Evolutionary conservation across 2,797 vertebrate species (phyloP).

Genomic region (Serranus cabrilla): DNA sequence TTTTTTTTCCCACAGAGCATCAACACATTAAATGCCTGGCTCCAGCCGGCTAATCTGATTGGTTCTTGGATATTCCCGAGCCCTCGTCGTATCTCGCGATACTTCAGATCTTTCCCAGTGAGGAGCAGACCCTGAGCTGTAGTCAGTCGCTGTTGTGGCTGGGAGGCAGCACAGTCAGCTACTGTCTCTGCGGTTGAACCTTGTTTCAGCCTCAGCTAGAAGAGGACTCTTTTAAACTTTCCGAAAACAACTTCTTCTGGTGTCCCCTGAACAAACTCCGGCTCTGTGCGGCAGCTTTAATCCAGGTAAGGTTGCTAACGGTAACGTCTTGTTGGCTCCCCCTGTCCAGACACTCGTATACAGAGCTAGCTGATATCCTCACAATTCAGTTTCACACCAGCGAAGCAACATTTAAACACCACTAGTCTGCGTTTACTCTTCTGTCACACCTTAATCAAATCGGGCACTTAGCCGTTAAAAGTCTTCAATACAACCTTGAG

Average conservation of each 20-base stretch:
- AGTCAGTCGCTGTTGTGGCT: constrained; percentile 76
- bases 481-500: neutral
- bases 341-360: constrained; percentile 54
- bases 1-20: neutral
- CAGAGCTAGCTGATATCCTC: constrained; percentile 72
- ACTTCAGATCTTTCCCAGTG: constrained; percentile 41
- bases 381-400: constrained; percentile 63
- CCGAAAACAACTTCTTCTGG: constrained; percentile 20
- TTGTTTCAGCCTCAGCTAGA: constrained; percentile 31
- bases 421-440: neutral
- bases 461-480: neutral
- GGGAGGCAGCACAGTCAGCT: constrained; percentile 19
- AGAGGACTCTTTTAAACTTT: constrained; percentile 40
- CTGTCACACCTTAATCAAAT: neutral
- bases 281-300: constrained; percentile 26
- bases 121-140: constrained; percentile 50
- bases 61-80: constrained; percentile 33
- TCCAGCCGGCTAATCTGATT: constrained; percentile 57
- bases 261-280: constrained; percentile 1
- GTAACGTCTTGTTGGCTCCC: constrained; percentile 42
- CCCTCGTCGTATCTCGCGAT: constrained; percentile 76
- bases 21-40: constrained; percentile 22
- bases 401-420: constrained; percentile 44
- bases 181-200: constrained; percentile 5
- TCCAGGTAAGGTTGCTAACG: constrained; percentile 69